These are phyloP conservation scores for Coleophora flavipennella DNA, from an alignment of 2,888 invertebrate species.

Conservation along the genomic window DNA sequence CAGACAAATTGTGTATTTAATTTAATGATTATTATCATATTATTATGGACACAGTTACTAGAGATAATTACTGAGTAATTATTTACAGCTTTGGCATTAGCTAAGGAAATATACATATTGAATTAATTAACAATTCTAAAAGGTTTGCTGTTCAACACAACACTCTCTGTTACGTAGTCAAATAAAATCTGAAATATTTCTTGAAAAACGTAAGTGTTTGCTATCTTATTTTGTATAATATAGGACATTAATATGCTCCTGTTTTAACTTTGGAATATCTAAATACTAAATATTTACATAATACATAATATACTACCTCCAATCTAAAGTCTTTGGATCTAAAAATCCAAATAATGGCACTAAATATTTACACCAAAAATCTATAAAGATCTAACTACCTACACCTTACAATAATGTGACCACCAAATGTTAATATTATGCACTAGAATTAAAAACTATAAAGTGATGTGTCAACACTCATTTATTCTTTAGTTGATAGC, in stretches of 20 bases:
- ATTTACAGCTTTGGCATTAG: constrained; percentile 68
- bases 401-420: constrained; percentile 22
- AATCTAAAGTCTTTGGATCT: constrained; percentile 4
- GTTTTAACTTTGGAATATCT: no score
- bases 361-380: constrained; percentile 44
- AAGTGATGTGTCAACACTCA: no score
- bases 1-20: no score
- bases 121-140: not conserved
- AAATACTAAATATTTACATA: no score
- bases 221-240: no score
- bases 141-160: no score
- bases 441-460: constrained; percentile 27
- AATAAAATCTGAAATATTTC: no score
- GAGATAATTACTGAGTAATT: constrained; percentile 28
- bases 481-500: no score
- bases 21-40: not conserved
- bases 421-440: constrained; percentile 14
- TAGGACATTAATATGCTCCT: no score
- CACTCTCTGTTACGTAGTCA: no score
- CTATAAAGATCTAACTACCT: constrained; percentile 19
- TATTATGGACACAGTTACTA: constrained; percentile 41
- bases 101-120: constrained; percentile 24
- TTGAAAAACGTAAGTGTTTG: no score
- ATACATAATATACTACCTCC: no score
- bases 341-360: constrained; percentile 48